phyloP scores from a whole-genome alignment of 2,797 vertebrate genomes.

The Thamnophis elegans region DNA sequence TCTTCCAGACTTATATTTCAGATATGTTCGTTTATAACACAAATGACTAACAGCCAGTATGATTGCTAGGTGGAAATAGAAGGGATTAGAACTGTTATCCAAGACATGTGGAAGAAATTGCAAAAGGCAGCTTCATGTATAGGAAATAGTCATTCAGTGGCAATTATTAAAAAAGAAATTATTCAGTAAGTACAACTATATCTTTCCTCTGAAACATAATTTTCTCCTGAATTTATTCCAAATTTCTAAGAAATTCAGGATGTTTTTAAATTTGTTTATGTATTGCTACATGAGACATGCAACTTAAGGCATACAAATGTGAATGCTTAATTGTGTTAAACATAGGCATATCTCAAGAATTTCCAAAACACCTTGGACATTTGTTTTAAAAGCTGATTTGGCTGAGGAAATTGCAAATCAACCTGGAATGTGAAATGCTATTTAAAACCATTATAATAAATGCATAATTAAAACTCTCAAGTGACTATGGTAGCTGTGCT shows the following conservation, averaged over 20 bases:
- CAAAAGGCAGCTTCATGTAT: neutral
- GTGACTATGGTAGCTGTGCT: neutral
- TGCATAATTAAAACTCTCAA: neutral
- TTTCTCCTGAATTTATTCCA: neutral
- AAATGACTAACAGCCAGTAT: neutral
- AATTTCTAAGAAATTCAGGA: neutral
- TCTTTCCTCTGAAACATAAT: neutral
- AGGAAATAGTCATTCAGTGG: neutral
- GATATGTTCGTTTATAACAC: neutral
- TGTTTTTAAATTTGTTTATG: neutral
- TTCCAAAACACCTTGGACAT: neutral
- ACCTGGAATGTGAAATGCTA: neutral
- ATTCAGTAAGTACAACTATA: neutral
- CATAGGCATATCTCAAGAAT: neutral
- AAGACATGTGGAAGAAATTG: neutral
- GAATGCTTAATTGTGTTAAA: conserved; percentile 8
- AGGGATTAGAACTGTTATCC: neutral
- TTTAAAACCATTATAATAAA: neutral
- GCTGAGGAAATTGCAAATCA: neutral
- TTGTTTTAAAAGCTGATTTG: neutral
- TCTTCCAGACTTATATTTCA: neutral
- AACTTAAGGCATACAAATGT: neutral
- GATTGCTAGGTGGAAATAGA: neutral
- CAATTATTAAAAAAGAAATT: conserved; percentile 1
- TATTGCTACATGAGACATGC: neutral